These are phyloP conservation scores for Mamestra configurata DNA, from an alignment of 1,140 invertebrate species.

Conservation along the genomic window DNA sequence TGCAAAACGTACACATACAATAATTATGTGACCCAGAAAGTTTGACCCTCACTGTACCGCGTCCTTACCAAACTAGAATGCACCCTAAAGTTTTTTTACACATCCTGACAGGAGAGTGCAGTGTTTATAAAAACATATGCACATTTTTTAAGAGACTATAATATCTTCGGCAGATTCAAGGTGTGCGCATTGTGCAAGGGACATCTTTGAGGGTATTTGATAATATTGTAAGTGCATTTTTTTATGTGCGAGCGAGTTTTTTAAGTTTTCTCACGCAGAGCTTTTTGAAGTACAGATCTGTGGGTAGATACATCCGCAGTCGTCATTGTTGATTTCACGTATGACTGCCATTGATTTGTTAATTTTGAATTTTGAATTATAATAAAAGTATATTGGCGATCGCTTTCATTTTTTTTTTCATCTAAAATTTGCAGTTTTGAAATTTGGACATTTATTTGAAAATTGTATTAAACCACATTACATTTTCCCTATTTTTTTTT, in stretches of 20 bases:
- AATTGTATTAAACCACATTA: too few relatives aligned
- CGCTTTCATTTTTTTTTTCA: conserved; percentile 54
- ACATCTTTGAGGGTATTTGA: conserved; percentile 80
- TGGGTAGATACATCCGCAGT: conserved; percentile 85
- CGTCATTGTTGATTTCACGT: conserved; percentile 72
- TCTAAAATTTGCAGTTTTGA: not conserved
- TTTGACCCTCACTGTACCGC: conserved; percentile 14
- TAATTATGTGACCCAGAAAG: not conserved
- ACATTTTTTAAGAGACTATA: conserved; percentile 80
- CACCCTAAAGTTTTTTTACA: conserved; percentile 74
- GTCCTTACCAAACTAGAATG: conserved; percentile 44
- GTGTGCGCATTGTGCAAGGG: conserved; percentile 78
- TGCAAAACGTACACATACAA: not conserved
- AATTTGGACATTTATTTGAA: not conserved
- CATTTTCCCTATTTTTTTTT: not conserved
- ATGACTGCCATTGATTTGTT: conserved; percentile 72
- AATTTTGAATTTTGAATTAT: conserved; percentile 51
- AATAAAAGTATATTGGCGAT: conserved; percentile 43
- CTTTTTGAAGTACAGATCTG: conserved; percentile 79
- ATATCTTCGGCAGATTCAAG: conserved; percentile 77
- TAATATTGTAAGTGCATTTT: conserved; percentile 80
- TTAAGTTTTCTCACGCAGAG: conserved; percentile 85
- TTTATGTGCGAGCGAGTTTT: conserved; percentile 84
- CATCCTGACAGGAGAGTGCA: conserved; percentile 63
- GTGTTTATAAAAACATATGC: conserved; percentile 86